Evolutionary conservation across 2,797 vertebrate species (phyloP).

Genomic region (Sebastes jordani): DNA sequence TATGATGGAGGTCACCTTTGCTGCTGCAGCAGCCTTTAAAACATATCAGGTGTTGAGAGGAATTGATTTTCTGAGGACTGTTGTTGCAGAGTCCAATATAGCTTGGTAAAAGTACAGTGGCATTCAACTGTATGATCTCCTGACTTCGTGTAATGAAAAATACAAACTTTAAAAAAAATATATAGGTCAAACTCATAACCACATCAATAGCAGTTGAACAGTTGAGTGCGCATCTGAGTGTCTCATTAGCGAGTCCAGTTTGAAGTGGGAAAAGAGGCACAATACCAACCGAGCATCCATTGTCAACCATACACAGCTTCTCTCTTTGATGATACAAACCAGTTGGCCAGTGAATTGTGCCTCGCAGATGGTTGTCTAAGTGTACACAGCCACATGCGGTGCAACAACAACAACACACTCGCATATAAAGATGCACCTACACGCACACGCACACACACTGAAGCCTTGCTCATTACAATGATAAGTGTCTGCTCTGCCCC

Average conservation of each 20-base stretch:
- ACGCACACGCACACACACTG: background rate
- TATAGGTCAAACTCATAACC: background rate
- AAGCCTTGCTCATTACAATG: slow-evolving; percentile 62
- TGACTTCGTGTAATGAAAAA: background rate
- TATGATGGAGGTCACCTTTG: slow-evolving; percentile 20
- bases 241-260: background rate
- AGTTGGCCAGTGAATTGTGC: slow-evolving; percentile 15
- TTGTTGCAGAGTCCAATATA: background rate
- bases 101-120: background rate
- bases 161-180: background rate
- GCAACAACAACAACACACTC: background rate
- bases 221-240: too few relatives aligned
- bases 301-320: slow-evolving; percentile 10
- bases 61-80: slow-evolving; percentile 34
- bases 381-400: too few relatives aligned
- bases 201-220: background rate
- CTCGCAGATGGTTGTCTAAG: too few relatives aligned
- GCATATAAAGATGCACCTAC: slow-evolving; percentile 2
- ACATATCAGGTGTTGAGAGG: slow-evolving; percentile 26
- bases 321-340: slow-evolving; percentile 30
- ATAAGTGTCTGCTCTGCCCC: slow-evolving; percentile 62
- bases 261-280: slow-evolving; percentile 1
- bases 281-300: background rate
- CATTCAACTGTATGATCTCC: background rate
- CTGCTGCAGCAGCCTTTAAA: slow-evolving; percentile 5